These are phyloP conservation scores for Peromyscus melanophrys DNA, from an alignment of 2,797 vertebrate species.

Conservation along the genomic window DNA sequence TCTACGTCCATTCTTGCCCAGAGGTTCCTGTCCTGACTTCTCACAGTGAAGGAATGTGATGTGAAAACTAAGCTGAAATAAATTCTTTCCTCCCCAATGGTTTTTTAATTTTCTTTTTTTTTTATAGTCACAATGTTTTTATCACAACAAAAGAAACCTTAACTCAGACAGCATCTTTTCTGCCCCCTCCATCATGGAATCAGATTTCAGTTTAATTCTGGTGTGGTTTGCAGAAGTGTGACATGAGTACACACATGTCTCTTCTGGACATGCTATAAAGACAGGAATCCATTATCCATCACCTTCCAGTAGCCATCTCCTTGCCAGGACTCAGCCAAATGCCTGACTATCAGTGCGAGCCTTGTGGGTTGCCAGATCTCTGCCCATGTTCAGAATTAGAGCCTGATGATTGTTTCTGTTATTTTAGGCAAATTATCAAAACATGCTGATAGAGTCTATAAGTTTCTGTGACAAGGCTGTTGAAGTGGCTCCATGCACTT, in stretches of 20 bases:
- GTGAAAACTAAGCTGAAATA: neutral
- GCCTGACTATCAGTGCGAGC: neutral
- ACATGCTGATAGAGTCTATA: fast-evolving
- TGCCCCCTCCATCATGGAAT: fast-evolving
- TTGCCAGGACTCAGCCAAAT: fast-evolving
- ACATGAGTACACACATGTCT: neutral
- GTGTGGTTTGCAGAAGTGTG: neutral
- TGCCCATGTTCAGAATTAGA: neutral
- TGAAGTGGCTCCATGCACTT: fast-evolving
- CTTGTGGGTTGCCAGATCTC: fast-evolving
- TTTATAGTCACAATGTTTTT: neutral
- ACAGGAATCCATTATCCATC: fast-evolving
- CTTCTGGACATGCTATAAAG: neutral
- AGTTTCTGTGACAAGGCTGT: fast-evolving
- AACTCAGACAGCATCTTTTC: neutral
- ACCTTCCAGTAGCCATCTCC: fast-evolving
- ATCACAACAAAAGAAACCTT: neutral
- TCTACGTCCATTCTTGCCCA: neutral
- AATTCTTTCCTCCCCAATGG: neutral
- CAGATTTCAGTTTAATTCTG: neutral
- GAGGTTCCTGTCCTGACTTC: neutral
- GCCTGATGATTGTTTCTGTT: fast-evolving
- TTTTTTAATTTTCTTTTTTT: neutral
- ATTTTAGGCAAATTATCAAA: neutral
- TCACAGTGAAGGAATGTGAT: neutral